phyloP scores from a whole-genome alignment of 1,140 invertebrate species.

The Bombus terrestris region DNA sequence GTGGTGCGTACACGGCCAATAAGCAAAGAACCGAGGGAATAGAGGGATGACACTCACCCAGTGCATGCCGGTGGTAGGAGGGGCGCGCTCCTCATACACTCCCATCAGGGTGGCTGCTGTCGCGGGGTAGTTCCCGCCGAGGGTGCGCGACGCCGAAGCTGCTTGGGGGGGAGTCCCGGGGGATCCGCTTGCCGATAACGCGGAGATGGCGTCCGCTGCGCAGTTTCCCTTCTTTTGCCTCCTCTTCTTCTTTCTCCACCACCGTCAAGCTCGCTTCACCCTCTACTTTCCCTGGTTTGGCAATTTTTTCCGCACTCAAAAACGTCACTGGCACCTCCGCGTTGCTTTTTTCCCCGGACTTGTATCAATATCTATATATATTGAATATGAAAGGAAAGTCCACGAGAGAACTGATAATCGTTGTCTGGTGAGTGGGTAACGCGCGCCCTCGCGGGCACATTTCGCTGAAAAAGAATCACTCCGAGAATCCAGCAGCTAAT shows the following conservation, averaged over 20 bases:
- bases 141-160: constrained; percentile 77
- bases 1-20: constrained; percentile 49
- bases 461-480: constrained; percentile 9
- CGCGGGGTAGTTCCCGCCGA: constrained; percentile 80
- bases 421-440: background rate
- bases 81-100: constrained; percentile 84
- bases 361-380: background rate
- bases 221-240: constrained; percentile 61
- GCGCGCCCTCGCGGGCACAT: constrained; percentile 51
- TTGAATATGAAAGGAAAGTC: background rate
- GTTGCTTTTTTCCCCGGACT: background rate
- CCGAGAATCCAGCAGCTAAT: background rate
- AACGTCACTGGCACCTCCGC: constrained; percentile 34
- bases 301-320: background rate
- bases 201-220: constrained; percentile 77
- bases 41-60: constrained; percentile 81
- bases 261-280: constrained; percentile 45
- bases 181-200: constrained; percentile 75
- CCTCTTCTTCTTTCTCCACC: constrained; percentile 44
- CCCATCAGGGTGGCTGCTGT: constrained; percentile 84
- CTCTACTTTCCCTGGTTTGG: background rate
- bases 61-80: constrained; percentile 84
- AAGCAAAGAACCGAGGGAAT: constrained; percentile 44
- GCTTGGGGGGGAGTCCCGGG: constrained; percentile 74
- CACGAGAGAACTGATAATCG: background rate